Evolutionary conservation across 2,888 invertebrate genomes (phyloP).

Genomic region (Drosophila quinaria): DNA sequence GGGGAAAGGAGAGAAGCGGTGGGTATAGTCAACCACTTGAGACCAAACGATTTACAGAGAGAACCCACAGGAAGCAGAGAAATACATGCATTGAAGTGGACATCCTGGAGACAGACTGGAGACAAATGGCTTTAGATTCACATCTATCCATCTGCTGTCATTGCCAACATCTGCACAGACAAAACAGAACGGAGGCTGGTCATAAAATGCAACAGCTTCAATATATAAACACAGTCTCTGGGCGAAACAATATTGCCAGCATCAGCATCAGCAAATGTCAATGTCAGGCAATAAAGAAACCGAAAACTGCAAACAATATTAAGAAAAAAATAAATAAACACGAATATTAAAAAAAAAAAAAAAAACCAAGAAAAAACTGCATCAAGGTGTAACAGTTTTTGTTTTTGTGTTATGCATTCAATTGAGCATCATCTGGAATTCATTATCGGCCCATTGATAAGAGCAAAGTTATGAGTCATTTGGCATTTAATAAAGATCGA

Average conservation of each 20-base stretch:
- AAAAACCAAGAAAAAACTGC: conserved; percentile 29
- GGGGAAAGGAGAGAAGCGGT: not conserved
- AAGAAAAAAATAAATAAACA: conserved; percentile 21
- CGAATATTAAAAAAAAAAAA: conserved; percentile 16
- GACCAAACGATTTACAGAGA: conserved; percentile 55
- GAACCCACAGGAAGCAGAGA: conserved; percentile 22
- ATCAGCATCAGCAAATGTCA: conserved; percentile 78
- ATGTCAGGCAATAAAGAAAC: conserved; percentile 75
- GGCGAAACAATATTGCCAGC: conserved; percentile 38
- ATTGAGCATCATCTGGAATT: conserved; percentile 19
- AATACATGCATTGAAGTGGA: conserved; percentile 56
- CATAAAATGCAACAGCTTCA: conserved; percentile 29
- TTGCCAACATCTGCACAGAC: conserved; percentile 13
- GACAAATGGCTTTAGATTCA: conserved; percentile 50
- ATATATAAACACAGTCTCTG: conserved; percentile 26
- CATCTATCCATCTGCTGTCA: not conserved
- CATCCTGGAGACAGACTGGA: conserved; percentile 70
- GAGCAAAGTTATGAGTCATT: conserved; percentile 27
- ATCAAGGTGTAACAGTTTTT: conserved; percentile 45
- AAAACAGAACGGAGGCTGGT: conserved; percentile 34
- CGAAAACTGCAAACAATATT: conserved; percentile 40
- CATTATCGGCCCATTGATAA: conserved; percentile 37
- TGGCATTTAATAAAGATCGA: conserved; percentile 7
- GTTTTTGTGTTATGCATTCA: conserved; percentile 11
- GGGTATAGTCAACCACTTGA: conserved; percentile 52